Evolutionary conservation across 1,140 invertebrate genomes (phyloP), one percentile per base, ranked within the genome.

Genomic region (Panulirus ornatus): DNA sequence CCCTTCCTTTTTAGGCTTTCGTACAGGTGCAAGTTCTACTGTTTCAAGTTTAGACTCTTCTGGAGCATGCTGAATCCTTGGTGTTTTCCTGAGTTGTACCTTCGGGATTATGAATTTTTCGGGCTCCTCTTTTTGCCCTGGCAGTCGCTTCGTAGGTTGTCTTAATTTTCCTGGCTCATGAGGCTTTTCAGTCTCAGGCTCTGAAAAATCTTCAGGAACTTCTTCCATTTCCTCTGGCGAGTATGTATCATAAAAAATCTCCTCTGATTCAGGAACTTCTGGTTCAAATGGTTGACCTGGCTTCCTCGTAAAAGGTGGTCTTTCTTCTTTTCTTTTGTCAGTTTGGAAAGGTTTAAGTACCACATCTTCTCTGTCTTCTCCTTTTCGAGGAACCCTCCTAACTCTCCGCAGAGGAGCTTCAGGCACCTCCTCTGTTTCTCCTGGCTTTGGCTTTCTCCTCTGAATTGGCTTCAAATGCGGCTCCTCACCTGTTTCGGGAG

Each of bases 1-100:
- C 71, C 83, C 63, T 82, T 11, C 9, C 90, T 87, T 92, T 92
- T 92, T 42, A 91, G 30, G 71, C 34, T 85, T 86, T 51, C 81
- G 73, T 34, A 86, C 51, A 73, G 79, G 83, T 22, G 90, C 71
- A 5, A 88, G 79, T 8, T 88, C 88, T 16, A 88, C 91, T 30
- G 66, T 79, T 83, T 82, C 85, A n/a, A 84, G 51, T 88, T 90
- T 91, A 70, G 75, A 73, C 91, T 92, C 76, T 90, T 91, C 71
- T 30, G 75, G 75, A 47, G 34, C 85, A 70, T 79, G 70, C 44
- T 88, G 40, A n/a, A 8, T 70, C 19, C 73, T 51, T 42, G 44
- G 54, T 70, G 44, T 76, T 75, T 89, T 89, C 81, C 44, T 75
- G 36, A 83, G 79, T 75, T 47, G 42, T 38, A 86, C 71, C 30